These are phyloP conservation scores for Hydrocynus forskahlii DNA, from an alignment of 2,797 vertebrate species.

Conservation along the genomic window DNA sequence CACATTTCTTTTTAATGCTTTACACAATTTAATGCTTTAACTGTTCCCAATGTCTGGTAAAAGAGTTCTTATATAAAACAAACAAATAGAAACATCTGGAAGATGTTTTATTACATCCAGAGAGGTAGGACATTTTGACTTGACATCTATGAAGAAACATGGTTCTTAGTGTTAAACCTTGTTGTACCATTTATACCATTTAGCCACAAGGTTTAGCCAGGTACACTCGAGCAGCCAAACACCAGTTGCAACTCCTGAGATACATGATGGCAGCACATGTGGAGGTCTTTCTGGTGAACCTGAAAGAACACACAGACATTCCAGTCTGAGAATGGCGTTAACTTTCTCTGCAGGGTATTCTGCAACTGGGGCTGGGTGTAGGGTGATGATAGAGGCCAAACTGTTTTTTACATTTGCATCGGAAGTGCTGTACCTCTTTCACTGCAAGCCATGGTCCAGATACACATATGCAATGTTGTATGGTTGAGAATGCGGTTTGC, in stretches of 20 bases:
- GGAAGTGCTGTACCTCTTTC: conserved; percentile 36
- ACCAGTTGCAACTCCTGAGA: neutral
- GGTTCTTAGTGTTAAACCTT: neutral
- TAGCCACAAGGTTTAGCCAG: neutral
- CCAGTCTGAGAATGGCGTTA: conserved; percentile 37
- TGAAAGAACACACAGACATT: conserved; percentile 25
- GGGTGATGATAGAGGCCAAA: neutral
- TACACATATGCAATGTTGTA: conserved; percentile 49
- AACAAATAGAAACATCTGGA: neutral
- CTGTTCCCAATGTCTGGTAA: too few relatives aligned
- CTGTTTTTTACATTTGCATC: conserved; percentile 32
- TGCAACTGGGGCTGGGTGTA: conserved; percentile 48
- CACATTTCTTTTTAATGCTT: too few relatives aligned
- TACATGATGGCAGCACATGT: conserved; percentile 11
- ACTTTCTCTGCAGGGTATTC: conserved; percentile 45
- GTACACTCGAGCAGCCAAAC: neutral
- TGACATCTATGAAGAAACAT: neutral
- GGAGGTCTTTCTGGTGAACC: neutral
- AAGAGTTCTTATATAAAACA: neutral
- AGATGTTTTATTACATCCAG: neutral
- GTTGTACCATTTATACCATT: neutral
- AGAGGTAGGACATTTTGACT: neutral
- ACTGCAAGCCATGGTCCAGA: conserved; percentile 51
- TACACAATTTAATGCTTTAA: too few relatives aligned
- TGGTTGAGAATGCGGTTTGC: conserved; percentile 18